These are phyloP conservation scores for Xenopus laevis DNA, from an alignment of 2,113 vertebrate genomes.

Conservation along the genomic window DNA sequence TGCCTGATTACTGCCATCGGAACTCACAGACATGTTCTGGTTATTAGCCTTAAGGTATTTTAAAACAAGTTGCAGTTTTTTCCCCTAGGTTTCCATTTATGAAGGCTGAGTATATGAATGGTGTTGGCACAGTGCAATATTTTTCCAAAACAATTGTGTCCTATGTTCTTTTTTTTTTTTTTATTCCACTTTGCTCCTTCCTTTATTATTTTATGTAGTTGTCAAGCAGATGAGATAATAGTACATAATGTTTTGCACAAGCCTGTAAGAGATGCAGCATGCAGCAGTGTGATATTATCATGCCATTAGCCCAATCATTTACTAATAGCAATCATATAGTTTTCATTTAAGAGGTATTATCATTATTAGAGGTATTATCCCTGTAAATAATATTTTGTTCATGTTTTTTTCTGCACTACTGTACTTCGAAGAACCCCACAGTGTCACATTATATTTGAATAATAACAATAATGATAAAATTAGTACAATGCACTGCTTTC, in stretches of 20 bases:
- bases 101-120: too few species aligned
- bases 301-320: neutral
- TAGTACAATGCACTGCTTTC: conserved; percentile 13
- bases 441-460: neutral
- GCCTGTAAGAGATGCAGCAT: neutral
- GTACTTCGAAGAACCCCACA: neutral
- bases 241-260: neutral
- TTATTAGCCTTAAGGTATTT: too few species aligned
- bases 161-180: too few species aligned
- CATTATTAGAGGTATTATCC: neutral
- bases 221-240: neutral
- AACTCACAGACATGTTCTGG: too few species aligned
- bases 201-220: neutral
- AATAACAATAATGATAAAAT: neutral
- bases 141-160: too few species aligned
- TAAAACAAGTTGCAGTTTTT: too few species aligned
- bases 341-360: neutral
- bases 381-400: neutral
- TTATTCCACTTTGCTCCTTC: neutral
- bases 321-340: neutral
- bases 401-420: neutral
- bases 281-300: neutral
- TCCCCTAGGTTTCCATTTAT: too few species aligned
- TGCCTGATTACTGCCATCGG: too few species aligned
- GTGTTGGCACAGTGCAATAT: too few species aligned